phyloP scores from a whole-genome alignment of 1,140 invertebrate genomes.

The Drosophila pruinosa region DNA sequence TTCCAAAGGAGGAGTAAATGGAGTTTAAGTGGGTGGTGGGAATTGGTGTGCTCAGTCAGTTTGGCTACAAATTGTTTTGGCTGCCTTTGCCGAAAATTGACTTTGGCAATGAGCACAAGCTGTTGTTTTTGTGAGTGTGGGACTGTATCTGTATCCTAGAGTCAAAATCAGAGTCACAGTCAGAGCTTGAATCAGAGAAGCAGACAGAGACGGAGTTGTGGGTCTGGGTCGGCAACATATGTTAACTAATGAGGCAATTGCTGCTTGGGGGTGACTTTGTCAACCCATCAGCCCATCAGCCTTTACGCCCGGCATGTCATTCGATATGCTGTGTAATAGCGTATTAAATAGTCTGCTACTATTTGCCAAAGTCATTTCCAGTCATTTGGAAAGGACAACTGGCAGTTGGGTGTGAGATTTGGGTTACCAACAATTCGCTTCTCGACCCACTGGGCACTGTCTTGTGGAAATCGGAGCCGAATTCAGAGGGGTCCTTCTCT shows the following conservation, averaged over 20 bases:
- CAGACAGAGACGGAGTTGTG: neutral
- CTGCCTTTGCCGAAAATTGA: constrained; percentile 71
- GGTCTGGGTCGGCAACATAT: constrained; percentile 64
- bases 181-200: neutral
- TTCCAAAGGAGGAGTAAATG: constrained; percentile 11
- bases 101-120: constrained; percentile 79
- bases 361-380: constrained; percentile 73
- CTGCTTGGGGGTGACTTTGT: constrained; percentile 32
- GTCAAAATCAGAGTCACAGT: constrained; percentile 2
- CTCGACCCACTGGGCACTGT: constrained; percentile 39
- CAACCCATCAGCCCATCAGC: constrained; percentile 7
- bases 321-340: constrained; percentile 79
- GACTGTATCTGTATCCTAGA: too few relatives aligned
- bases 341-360: constrained; percentile 82
- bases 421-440: constrained; percentile 54
- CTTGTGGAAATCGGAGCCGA: constrained; percentile 37
- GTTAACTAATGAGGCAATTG: constrained; percentile 75
- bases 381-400: constrained; percentile 33
- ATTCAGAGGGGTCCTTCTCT: neutral
- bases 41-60: constrained; percentile 37
- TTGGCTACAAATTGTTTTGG: constrained; percentile 59
- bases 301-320: constrained; percentile 45
- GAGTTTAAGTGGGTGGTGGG: constrained; percentile 18
- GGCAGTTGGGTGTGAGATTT: too few relatives aligned
- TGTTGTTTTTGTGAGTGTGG: constrained; percentile 56